phyloP scores from a whole-genome alignment of 1,140 invertebrate genomes.

The Saccostrea cuccullata region DNA sequence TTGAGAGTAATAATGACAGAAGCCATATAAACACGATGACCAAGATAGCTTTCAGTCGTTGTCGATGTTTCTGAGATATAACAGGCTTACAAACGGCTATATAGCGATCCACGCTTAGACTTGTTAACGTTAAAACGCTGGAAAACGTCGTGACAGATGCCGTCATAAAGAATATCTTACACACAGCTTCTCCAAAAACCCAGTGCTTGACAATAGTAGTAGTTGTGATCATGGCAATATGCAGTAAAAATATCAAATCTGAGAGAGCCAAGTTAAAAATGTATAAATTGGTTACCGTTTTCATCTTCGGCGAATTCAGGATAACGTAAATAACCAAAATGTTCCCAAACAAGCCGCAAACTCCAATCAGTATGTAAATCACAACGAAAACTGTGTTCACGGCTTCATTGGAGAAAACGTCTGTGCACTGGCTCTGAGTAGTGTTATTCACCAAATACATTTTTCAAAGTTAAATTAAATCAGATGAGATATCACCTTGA shows the following conservation, averaged over 20 bases:
- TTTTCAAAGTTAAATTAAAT: neutral
- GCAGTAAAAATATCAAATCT: slow-evolving; percentile 95
- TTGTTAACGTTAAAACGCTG: slow-evolving; percentile 93
- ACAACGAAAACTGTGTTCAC: neutral
- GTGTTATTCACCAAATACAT: neutral
- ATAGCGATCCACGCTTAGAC: slow-evolving; percentile 98
- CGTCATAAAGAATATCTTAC: slow-evolving; percentile 90
- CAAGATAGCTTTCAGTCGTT: slow-evolving; percentile 74
- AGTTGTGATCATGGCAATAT: slow-evolving; percentile 94
- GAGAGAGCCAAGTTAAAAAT: slow-evolving; percentile 97
- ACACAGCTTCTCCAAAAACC: slow-evolving; percentile 94
- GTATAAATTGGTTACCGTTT: slow-evolving; percentile 98
- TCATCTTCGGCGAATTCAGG: slow-evolving; percentile 92
- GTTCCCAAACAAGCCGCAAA: slow-evolving; percentile 94
- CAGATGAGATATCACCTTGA: too few relatives aligned
- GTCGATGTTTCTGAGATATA: slow-evolving; percentile 85
- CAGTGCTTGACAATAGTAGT: slow-evolving; percentile 91
- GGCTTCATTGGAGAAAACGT: neutral
- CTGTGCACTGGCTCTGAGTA: neutral
- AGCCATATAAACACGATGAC: slow-evolving; percentile 78
- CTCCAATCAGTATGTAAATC: slow-evolving; percentile 85
- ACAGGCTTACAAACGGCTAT: slow-evolving; percentile 98
- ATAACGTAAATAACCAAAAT: slow-evolving; percentile 97
- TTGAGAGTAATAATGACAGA: slow-evolving; percentile 81
- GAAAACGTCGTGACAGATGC: slow-evolving; percentile 98